Conservation (phyloP, 2,797 vertebrate species). For the Sebastes miniatus region DNA sequence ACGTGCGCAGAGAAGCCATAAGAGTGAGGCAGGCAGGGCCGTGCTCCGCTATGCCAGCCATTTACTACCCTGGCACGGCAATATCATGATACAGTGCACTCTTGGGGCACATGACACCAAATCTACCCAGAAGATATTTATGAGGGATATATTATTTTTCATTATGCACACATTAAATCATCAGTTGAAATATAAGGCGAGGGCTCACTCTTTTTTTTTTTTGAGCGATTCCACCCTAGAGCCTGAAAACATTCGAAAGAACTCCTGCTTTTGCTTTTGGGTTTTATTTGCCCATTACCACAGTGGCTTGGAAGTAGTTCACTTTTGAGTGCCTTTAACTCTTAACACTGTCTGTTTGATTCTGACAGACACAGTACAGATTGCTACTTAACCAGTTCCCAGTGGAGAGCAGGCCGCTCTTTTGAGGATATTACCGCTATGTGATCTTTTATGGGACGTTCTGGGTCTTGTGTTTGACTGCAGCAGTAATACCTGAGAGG, state of each 20-base stretch:
- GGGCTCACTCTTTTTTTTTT: neutral
- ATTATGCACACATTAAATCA: conserved; percentile 74
- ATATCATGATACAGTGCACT: conserved; percentile 54
- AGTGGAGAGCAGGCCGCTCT: neutral
- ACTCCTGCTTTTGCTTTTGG: conserved; percentile 41
- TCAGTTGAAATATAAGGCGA: conserved; percentile 48
- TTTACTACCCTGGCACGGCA: conserved; percentile 55
- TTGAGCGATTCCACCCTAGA: conserved; percentile 43
- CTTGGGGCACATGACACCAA: conserved; percentile 53
- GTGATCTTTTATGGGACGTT: conserved; percentile 25
- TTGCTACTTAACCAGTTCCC: conserved; percentile 19
- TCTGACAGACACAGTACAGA: conserved; percentile 15
- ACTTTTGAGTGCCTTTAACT: conserved; percentile 47
- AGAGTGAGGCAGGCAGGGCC: conserved; percentile 52
- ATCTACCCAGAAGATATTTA: conserved; percentile 67
- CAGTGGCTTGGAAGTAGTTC: conserved; percentile 49
- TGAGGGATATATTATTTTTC: conserved; percentile 70
- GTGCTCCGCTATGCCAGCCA: conserved; percentile 47
- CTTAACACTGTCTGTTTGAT: conserved; percentile 23
- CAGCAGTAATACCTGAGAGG: conserved; percentile 8
- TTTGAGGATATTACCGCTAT: conserved; percentile 5
- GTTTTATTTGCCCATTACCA: conserved; percentile 55
- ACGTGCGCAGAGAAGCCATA: conserved; percentile 56
- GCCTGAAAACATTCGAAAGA: conserved; percentile 38
- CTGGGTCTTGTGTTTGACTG: conserved; percentile 10